These are phyloP conservation scores for Operophtera brumata DNA, from an alignment of 2,888 invertebrate genomes.

Conservation along the genomic window DNA sequence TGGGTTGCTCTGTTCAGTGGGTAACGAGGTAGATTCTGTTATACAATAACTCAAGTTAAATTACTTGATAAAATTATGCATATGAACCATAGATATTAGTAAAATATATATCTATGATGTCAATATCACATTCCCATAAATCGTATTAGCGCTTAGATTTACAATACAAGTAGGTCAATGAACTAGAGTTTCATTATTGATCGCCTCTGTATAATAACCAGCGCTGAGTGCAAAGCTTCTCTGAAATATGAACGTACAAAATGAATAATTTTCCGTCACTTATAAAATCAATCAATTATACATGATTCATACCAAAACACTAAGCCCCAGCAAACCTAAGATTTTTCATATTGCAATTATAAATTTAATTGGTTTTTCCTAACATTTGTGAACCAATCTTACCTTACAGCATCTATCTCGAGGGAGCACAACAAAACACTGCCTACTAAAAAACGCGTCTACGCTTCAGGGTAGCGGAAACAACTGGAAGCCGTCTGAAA, in stretches of 20 bases:
- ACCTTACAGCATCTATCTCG: conserved; percentile 72
- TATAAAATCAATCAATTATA: too few species aligned
- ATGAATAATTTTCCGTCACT: background rate
- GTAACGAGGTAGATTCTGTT: too few species aligned
- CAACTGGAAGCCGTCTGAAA: conserved; percentile 54
- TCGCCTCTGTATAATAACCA: conserved; percentile 1
- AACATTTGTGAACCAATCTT: conserved; percentile 34
- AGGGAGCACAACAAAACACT: conserved; percentile 58
- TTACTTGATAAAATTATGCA: too few species aligned
- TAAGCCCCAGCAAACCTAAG: too few species aligned
- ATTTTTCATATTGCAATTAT: too few species aligned
- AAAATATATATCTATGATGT: too few species aligned
- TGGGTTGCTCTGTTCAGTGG: too few species aligned
- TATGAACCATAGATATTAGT: too few species aligned
- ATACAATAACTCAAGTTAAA: too few species aligned
- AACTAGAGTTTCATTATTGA: background rate
- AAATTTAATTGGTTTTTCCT: background rate
- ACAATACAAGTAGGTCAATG: background rate
- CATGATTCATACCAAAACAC: too few species aligned
- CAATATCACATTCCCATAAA: too few species aligned
- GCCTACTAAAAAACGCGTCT: conserved; percentile 39
- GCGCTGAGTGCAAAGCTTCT: background rate
- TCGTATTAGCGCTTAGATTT: too few species aligned
- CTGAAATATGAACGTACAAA: background rate
- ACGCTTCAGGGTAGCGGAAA: conserved; percentile 46